Base-by-base conservation (phyloP, 2,797 vertebrate genomes). In the Danio tinwini region DNA sequence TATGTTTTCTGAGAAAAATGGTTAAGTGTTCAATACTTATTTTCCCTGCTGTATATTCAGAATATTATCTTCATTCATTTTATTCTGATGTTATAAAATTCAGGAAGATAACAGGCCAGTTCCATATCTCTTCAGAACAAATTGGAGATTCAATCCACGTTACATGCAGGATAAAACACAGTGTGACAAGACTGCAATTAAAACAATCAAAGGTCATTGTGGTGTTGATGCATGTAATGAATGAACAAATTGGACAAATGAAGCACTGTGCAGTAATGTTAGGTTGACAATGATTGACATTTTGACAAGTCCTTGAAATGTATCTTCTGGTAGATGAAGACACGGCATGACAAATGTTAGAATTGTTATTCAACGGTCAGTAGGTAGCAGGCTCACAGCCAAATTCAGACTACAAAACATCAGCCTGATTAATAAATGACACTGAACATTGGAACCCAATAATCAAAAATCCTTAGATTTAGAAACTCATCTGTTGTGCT, bases 261-360 rank as follows among this genome's bases (percentile, higher is more conserved):
- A 77, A 77, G 42, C 7, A 0, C 12, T 49, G 14, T 0, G n/a
- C 13, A 56, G n/a, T 11, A 44, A 67, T 59, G 16, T 29, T 77
- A 5, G 37, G 9, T 67, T 59, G 68, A 68, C 50, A 56, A 17
- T 55, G 74, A 68, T n/a, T 77, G 75, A 68, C 49, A 44, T 39
- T 65, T 63, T 42, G 71, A 47, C 55, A 47, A 21, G 44, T 37
- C 58, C 58, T 74, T 74, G 72, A 40, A 52, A 63, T 74, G 58
- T 63, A 49, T 74, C 29, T 39, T 44, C 49, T n/a, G 14, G 56
- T 10, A 59, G 40, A 72, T 16, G 16, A 74, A 61, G 19, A 19
- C 44, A 44, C 14, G 37, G 56, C 71, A 49, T 61, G 42, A 61
- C 55, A 21, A 49, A 59, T 74, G 19, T 49, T 39, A 21, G 47